These are phyloP conservation scores for Drosophila chauvacae DNA, from an alignment of 1,140 invertebrate genomes.

Conservation along the genomic window DNA sequence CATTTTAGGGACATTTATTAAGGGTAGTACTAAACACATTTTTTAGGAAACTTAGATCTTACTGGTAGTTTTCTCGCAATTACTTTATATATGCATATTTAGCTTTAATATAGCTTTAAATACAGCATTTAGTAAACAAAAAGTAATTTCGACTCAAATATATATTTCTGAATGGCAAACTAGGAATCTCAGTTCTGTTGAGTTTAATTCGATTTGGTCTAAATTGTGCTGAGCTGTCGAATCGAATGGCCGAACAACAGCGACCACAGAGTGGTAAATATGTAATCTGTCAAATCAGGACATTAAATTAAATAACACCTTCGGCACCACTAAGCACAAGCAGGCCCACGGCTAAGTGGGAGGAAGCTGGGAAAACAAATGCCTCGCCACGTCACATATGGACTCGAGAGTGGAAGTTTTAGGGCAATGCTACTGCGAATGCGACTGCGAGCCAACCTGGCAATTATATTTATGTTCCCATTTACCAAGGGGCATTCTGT, in stretches of 20 bases:
- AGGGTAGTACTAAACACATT: background rate
- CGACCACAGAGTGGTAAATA: slow-evolving; percentile 36
- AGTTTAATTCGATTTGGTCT: background rate
- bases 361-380: slow-evolving; percentile 15
- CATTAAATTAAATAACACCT: slow-evolving; percentile 65
- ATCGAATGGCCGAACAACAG: slow-evolving; percentile 13
- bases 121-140: background rate
- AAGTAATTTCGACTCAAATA: background rate
- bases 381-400: slow-evolving; percentile 32
- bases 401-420: slow-evolving; percentile 52
- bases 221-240: slow-evolving; percentile 6
- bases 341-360: slow-evolving; percentile 1
- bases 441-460: slow-evolving; percentile 38
- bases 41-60: background rate
- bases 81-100: background rate
- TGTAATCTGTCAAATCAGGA: slow-evolving; percentile 62
- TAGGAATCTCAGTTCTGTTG: background rate
- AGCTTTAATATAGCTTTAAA: too few relatives aligned
- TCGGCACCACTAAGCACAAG: slow-evolving; percentile 23
- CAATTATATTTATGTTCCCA: slow-evolving; percentile 74
- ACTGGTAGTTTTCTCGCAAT: background rate
- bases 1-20: background rate
- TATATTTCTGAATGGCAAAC: background rate
- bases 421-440: slow-evolving; percentile 9
- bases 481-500: slow-evolving; percentile 70